Percentiles rank a stretch among this genome's conserved stretches.
These are phyloP conservation scores for Urophycis tenuis DNA, from an alignment of 2,797 vertebrate species.

Conservation along the genomic window DNA sequence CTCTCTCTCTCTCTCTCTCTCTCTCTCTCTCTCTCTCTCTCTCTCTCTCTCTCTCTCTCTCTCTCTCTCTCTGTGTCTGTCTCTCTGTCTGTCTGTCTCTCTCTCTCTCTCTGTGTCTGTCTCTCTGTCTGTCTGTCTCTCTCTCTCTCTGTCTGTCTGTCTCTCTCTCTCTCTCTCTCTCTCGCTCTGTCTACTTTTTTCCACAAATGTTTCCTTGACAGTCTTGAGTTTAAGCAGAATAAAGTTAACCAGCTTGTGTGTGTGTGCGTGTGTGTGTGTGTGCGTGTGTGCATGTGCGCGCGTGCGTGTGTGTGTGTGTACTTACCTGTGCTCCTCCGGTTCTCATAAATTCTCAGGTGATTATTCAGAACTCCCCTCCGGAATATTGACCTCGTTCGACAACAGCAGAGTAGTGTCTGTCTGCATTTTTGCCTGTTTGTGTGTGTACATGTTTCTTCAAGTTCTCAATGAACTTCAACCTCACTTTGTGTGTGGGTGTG, in stretches of 20 bases:
- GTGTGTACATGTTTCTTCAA: constrained; percentile 9
- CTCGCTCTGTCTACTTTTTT: not conserved
- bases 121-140: no score
- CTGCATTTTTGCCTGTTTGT: constrained; percentile 8
- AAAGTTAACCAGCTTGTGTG: not conserved
- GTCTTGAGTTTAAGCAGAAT: not conserved
- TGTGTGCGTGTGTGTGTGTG: constrained; percentile 3
- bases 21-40: not conserved
- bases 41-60: not conserved
- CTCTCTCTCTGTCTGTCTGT: no score
- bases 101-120: no score
- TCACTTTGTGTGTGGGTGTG: not conserved
- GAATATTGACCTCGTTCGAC: not conserved
- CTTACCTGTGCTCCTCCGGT: not conserved
- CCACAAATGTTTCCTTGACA: not conserved
- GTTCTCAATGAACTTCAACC: not conserved
- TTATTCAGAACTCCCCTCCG: not conserved
- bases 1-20: not conserved
- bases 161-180: no score
- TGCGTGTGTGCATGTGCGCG: not conserved
- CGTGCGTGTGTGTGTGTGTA: no score
- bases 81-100: no score
- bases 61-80: no score
- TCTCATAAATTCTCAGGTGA: not conserved
- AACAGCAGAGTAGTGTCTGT: not conserved